A percentile compares a stretch with the other conserved stretches of the same genome.
phyloP scores from a whole-genome alignment of 2,797 vertebrate species.

The Morelia viridis region DNA sequence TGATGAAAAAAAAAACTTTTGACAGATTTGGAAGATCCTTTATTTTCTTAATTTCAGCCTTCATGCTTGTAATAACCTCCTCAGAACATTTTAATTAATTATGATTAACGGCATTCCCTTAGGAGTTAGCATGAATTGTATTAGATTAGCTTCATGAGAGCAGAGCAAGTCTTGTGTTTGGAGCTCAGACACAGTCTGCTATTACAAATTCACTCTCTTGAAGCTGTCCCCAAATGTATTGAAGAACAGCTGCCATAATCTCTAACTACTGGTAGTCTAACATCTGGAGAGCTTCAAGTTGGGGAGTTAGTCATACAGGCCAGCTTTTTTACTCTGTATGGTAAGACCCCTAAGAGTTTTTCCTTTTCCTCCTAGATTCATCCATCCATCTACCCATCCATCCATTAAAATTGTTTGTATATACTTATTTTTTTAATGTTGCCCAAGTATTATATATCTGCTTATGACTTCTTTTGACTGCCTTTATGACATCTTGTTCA shows the following conservation, averaged over 20 bases:
- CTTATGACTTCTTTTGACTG: neutral
- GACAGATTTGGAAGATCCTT: conserved; percentile 35
- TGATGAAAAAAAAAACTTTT: conserved; percentile 36
- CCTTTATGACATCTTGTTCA: neutral
- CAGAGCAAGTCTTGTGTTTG: neutral
- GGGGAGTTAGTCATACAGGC: neutral
- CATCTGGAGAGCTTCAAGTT: neutral
- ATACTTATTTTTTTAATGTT: neutral
- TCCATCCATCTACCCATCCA: neutral
- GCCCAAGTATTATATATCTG: neutral
- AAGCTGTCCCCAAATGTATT: neutral
- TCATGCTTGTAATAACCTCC: conserved; percentile 52
- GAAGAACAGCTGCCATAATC: neutral
- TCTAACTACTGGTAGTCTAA: neutral
- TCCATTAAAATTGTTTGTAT: neutral
- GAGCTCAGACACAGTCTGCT: neutral
- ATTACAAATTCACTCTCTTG: neutral
- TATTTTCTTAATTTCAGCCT: conserved; percentile 12
- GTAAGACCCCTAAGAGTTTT: neutral
- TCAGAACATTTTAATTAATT: conserved; percentile 44
- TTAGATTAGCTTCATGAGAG: neutral
- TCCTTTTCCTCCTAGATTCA: neutral
- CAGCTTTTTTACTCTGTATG: neutral
- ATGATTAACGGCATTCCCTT: conserved; percentile 20
- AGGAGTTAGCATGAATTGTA: neutral